Conservation (phyloP, 53 echinoderm and acorn worm genomes). For the Astropecten irregularis region DNA sequence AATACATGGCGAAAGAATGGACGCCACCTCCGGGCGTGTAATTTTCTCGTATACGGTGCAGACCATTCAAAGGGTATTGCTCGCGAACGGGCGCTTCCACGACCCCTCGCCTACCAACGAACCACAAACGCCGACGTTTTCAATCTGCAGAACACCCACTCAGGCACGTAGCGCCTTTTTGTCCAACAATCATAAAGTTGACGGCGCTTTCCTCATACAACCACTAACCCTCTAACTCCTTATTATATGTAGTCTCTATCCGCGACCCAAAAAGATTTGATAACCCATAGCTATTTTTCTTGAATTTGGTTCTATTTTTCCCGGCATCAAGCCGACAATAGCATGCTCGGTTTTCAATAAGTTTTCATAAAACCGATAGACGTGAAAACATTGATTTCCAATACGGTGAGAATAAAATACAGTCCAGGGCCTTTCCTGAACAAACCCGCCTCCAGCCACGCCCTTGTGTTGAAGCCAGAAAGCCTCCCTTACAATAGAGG, state of each 20-base stretch:
- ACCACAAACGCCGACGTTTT: too few species aligned
- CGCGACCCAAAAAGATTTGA: too few species aligned
- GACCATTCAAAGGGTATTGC: too few species aligned
- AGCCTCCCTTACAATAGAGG: neutral
- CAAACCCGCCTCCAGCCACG: slow-evolving; percentile 53
- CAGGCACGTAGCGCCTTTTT: slow-evolving; percentile 29
- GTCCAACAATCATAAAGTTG: too few species aligned
- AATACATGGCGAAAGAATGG: neutral
- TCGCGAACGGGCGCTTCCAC: too few species aligned
- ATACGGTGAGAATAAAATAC: neutral
- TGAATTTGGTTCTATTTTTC: slow-evolving; percentile 8
- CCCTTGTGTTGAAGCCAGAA: slow-evolving; percentile 8
- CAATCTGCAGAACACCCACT: neutral
- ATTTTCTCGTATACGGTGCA: neutral
- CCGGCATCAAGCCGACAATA: neutral
- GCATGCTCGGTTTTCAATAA: neutral
- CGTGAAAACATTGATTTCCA: neutral
- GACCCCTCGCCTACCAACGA: too few species aligned
- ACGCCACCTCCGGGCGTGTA: neutral
- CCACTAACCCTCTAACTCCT: too few species aligned
- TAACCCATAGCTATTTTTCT: slow-evolving; percentile 53
- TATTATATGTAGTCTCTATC: too few species aligned
- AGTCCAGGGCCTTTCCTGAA: neutral
- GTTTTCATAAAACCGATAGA: neutral
- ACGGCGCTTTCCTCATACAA: neutral